Evolutionary conservation across 2,797 vertebrate species (phyloP).

Genomic region (Coranthus polyacanthus): DNA sequence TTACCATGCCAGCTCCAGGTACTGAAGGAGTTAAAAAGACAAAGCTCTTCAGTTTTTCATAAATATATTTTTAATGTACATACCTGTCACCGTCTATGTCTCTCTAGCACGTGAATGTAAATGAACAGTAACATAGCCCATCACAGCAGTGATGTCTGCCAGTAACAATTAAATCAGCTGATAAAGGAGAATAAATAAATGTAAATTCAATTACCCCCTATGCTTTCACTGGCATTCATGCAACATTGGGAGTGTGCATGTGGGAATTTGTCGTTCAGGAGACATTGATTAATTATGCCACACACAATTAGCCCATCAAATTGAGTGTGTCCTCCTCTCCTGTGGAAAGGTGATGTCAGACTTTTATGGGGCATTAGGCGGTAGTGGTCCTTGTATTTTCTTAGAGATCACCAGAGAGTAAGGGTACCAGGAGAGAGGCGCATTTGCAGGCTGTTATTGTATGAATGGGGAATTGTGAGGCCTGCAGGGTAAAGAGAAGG

Average conservation of each 20-base stretch:
- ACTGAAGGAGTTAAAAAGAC: conserved; percentile 32
- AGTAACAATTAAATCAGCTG: conserved; percentile 67
- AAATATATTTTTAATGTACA: neutral
- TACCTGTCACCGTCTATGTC: neutral
- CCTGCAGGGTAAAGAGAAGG: conserved; percentile 66
- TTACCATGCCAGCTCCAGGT: conserved; percentile 29
- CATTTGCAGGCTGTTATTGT: conserved; percentile 64
- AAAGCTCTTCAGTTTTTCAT: neutral
- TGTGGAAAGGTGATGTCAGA: conserved; percentile 86
- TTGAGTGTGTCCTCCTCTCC: conserved; percentile 86
- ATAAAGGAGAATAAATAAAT: conserved; percentile 75
- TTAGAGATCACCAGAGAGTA: conserved; percentile 67
- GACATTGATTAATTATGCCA: conserved; percentile 88
- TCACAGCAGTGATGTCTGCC: conserved; percentile 43
- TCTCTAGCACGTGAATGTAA: conserved; percentile 11
- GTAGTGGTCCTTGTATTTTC: conserved; percentile 75
- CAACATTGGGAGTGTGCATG: conserved; percentile 63
- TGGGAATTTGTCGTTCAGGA: conserved; percentile 81
- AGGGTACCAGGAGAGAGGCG: conserved; percentile 39
- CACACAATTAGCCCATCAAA: conserved; percentile 87
- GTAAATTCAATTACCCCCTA: conserved; percentile 73
- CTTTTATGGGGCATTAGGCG: conserved; percentile 83
- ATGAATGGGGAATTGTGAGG: conserved; percentile 56
- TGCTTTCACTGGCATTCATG: conserved; percentile 68
- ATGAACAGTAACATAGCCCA: neutral